Conservation (phyloP, 2,888 invertebrate species). For the Adelognathus sp. region DNA sequence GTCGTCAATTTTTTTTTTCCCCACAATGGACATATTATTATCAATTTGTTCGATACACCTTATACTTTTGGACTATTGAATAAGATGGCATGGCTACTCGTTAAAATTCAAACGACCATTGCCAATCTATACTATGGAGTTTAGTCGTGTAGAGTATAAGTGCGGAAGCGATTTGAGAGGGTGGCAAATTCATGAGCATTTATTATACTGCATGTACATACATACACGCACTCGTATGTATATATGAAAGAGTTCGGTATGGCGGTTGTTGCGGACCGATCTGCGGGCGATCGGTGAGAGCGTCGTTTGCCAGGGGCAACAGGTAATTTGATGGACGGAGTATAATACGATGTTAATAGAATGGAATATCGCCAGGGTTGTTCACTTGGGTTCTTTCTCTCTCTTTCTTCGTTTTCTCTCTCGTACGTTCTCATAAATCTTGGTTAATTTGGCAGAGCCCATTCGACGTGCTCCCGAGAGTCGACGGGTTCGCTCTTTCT, state of each 20-base stretch:
- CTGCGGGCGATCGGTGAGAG: not conserved
- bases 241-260: no score
- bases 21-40: not conserved
- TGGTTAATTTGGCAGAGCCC: slow-evolving; percentile 78
- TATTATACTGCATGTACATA: slow-evolving; percentile 13
- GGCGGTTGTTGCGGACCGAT: not conserved
- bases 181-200: slow-evolving; percentile 26
- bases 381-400: slow-evolving; percentile 12
- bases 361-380: slow-evolving; percentile 72
- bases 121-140: slow-evolving; percentile 1
- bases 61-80: not conserved
- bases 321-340: slow-evolving; percentile 54
- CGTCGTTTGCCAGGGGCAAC: slow-evolving; percentile 46
- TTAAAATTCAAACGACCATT: slow-evolving; percentile 51
- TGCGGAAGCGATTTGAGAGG: not conserved
- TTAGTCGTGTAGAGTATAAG: not conserved
- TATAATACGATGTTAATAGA: slow-evolving; percentile 73
- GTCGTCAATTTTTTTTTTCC: no score
- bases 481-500: slow-evolving; percentile 53
- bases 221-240: no score
- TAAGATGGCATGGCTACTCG: not conserved
- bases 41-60: not conserved
- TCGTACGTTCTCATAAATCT: slow-evolving; percentile 77
- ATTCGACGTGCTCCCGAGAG: slow-evolving; percentile 72
- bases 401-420: slow-evolving; percentile 9